Percentiles rank a stretch among this genome's conserved stretches.
Evolutionary conservation across 2,113 vertebrate genomes (phyloP).

Genomic region (Eonycteris spelaea): DNA sequence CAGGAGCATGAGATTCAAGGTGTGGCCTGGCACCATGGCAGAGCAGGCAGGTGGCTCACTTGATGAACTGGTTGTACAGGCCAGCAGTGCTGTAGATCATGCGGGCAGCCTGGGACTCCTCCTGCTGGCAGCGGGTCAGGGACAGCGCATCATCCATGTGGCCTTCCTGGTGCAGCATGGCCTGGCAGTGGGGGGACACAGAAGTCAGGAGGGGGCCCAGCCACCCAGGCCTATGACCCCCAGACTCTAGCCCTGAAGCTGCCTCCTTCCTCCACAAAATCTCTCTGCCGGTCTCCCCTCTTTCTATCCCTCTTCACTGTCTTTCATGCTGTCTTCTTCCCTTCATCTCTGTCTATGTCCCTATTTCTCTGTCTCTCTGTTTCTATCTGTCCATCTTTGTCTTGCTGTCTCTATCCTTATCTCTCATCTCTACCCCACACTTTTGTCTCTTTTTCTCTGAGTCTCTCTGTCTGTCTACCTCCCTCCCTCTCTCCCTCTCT

Average conservation of each 20-base stretch:
- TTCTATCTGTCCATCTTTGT: background rate
- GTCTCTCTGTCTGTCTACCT: background rate
- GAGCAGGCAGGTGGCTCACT: slow-evolving; percentile 78
- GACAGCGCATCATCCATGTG: slow-evolving; percentile 94
- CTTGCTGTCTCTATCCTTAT: background rate
- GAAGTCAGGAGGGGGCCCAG: background rate
- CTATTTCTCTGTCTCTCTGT: background rate
- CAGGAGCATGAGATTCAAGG: background rate
- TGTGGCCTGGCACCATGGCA: background rate
- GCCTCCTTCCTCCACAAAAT: background rate
- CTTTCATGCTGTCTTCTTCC: background rate
- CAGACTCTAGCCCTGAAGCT: background rate
- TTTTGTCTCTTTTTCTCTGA: background rate
- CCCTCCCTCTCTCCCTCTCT: background rate
- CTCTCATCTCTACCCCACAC: background rate
- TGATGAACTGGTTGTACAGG: slow-evolving; percentile 93
- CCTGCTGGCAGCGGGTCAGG: slow-evolving; percentile 90
- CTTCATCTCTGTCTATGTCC: background rate
- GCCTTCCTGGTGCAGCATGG: slow-evolving; percentile 94
- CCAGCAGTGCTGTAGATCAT: slow-evolving; percentile 93
- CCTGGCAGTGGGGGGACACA: slow-evolving; percentile 75
- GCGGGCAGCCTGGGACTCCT: slow-evolving; percentile 93
- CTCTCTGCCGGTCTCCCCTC: background rate
- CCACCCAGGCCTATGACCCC: background rate
- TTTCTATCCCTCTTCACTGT: background rate